Percentiles rank a stretch among this genome's conserved stretches.
phyloP scores from a whole-genome alignment of 2,797 vertebrate genomes.

The Xenops minutus region DNA sequence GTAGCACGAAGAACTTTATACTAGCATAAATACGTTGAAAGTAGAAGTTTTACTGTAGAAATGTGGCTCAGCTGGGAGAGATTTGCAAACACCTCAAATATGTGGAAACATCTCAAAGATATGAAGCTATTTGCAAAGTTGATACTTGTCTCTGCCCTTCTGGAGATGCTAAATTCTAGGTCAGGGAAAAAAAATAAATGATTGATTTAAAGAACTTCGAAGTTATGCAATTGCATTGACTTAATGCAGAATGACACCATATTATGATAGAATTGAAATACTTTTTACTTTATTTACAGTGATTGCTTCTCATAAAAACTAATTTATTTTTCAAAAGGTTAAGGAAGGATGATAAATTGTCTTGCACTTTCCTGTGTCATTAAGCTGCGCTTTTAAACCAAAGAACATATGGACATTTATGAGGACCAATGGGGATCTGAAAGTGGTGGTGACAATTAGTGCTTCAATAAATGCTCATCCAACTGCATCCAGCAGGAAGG shows the following conservation, averaged over 20 bases:
- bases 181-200: neutral
- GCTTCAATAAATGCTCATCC: constrained; percentile 78
- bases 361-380: constrained; percentile 83
- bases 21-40: neutral
- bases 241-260: neutral
- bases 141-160: neutral
- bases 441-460: constrained; percentile 80
- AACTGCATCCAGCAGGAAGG: constrained; percentile 64
- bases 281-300: constrained; percentile 48
- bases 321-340: constrained; percentile 77
- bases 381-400: constrained; percentile 79
- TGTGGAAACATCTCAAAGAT: neutral
- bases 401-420: constrained; percentile 75
- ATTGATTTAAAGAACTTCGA: neutral
- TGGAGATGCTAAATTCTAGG: neutral
- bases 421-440: constrained; percentile 56
- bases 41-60: neutral
- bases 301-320: constrained; percentile 62
- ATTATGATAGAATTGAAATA: neutral
- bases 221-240: neutral
- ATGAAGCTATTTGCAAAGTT: neutral
- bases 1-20: neutral
- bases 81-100: neutral
- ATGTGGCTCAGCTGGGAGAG: neutral
- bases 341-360: constrained; percentile 81